Percentiles rank a stretch among this genome's conserved stretches.
phyloP scores from a whole-genome alignment of 2,113 vertebrate genomes.

The Otus sunia region DNA sequence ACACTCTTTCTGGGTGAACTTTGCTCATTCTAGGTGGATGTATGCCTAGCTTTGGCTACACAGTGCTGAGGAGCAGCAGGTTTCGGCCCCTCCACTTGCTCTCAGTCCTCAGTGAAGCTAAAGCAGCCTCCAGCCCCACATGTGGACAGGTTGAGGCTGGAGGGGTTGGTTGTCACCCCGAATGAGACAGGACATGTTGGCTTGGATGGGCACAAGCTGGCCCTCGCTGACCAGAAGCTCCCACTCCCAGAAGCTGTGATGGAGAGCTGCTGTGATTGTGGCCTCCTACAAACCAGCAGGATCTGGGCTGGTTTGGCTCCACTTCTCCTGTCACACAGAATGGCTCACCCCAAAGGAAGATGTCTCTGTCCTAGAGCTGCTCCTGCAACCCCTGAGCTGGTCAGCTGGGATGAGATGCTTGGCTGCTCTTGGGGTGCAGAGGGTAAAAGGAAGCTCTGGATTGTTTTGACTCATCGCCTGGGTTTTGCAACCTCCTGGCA shows the following conservation, averaged over 20 bases:
- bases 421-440: neutral
- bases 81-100: neutral
- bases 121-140: neutral
- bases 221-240: neutral
- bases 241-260: neutral
- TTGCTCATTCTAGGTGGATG: fast-evolving
- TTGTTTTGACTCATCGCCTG: neutral
- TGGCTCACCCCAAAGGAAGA: neutral
- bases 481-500: conserved; percentile 5
- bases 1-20: neutral
- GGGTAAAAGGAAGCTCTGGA: neutral
- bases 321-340: neutral
- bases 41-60: neutral
- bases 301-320: neutral
- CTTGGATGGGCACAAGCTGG: neutral
- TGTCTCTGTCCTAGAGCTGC: neutral
- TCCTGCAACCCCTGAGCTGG: neutral
- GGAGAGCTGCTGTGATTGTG: neutral
- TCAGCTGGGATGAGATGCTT: fast-evolving
- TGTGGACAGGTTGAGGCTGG: neutral
- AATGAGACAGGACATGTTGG: neutral
- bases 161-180: neutral
- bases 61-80: neutral
- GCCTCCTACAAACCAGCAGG: neutral
- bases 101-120: too few species aligned